These are phyloP conservation scores for Penelope pileata DNA, from an alignment of 2,113 vertebrate species.

Conservation along the genomic window DNA sequence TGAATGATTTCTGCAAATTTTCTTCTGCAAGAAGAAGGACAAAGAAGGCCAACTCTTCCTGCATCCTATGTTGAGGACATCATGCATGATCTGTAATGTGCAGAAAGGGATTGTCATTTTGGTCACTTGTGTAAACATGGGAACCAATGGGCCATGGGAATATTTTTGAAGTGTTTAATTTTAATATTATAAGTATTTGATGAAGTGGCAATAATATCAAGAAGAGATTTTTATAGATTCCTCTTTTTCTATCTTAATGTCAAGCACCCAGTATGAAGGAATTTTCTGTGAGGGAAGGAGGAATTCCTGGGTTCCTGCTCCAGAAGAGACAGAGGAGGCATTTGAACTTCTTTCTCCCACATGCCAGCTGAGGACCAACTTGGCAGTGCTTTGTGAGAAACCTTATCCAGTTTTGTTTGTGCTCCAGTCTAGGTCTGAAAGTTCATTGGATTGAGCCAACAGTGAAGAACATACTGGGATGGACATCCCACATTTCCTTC, in stretches of 20 bases:
- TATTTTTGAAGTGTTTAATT: not conserved
- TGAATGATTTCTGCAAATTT: not conserved
- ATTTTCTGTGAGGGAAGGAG: not conserved
- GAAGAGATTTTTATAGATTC: not conserved
- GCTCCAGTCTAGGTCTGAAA: not conserved
- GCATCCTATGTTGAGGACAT: not conserved
- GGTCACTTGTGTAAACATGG: not conserved
- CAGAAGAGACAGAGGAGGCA: not conserved
- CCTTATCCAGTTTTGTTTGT: accelerated
- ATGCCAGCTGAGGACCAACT: not conserved
- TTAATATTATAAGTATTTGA: not conserved
- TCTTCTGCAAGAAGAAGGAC: not conserved
- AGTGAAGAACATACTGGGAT: accelerated
- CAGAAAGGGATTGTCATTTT: not conserved
- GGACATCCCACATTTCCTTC: not conserved
- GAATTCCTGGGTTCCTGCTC: not conserved
- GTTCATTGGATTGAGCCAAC: not conserved
- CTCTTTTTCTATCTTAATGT: not conserved
- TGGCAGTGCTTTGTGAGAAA: not conserved
- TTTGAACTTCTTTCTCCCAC: not conserved
- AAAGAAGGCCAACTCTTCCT: not conserved
- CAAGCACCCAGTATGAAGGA: not conserved
- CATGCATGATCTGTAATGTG: not conserved
- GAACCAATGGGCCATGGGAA: not conserved
- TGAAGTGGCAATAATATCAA: not conserved